Evolutionary conservation across 1,140 invertebrate genomes (phyloP).

Genomic region (Eumeta japonica): DNA sequence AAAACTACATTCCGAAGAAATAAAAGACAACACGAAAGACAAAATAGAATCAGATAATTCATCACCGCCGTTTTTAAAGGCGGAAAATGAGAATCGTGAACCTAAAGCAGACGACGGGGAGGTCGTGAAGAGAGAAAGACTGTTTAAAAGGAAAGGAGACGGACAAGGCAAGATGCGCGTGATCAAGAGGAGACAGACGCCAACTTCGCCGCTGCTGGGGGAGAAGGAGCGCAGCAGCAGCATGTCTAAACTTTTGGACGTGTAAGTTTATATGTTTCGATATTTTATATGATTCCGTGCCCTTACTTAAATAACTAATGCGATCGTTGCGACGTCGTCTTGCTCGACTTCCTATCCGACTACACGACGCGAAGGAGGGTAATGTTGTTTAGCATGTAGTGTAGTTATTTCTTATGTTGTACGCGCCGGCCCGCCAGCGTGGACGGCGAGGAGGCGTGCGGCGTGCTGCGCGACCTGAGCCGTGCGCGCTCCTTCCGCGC

Average conservation of each 20-base stretch:
- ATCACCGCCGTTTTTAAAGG: too few relatives aligned
- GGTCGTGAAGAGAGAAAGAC: slow-evolving; percentile 64
- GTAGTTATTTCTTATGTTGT: too few relatives aligned
- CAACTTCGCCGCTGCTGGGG: slow-evolving; percentile 37
- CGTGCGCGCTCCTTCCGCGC: slow-evolving; percentile 85
- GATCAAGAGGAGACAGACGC: slow-evolving; percentile 43
- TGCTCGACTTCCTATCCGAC: too few relatives aligned
- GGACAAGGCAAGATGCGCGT: slow-evolving; percentile 51
- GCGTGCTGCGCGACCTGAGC: slow-evolving; percentile 69
- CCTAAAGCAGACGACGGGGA: too few relatives aligned
- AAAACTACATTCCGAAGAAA: too few relatives aligned
- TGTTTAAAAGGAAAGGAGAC: slow-evolving; percentile 71
- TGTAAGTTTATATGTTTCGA: too few relatives aligned
- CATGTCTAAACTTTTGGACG: slow-evolving; percentile 80
- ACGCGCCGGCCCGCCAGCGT: slow-evolving; percentile 12
- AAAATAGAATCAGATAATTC: slow-evolving; percentile 5
- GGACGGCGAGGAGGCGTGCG: slow-evolving; percentile 21
- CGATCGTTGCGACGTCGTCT: too few relatives aligned
- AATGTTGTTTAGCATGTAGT: too few relatives aligned
- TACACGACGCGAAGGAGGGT: too few relatives aligned
- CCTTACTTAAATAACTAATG: too few relatives aligned
- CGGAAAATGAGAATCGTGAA: too few relatives aligned
- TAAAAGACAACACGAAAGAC: slow-evolving; percentile 17
- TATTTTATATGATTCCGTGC: too few relatives aligned
- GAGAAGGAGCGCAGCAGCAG: slow-evolving; percentile 83